phyloP scores from a whole-genome alignment of 2,113 vertebrate species.

The Brachirus orientalis region DNA sequence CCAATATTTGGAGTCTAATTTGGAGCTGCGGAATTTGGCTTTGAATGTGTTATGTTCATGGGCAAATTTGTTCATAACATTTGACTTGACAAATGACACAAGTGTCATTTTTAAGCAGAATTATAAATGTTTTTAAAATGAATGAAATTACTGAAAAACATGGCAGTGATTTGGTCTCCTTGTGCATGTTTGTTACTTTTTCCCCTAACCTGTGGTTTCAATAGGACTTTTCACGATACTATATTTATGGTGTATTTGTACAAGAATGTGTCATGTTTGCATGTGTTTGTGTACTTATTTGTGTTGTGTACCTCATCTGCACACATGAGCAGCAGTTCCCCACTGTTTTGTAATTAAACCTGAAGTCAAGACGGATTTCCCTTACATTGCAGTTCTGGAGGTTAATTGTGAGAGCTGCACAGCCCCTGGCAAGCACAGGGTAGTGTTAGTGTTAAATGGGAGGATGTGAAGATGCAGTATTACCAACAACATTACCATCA shows the following conservation, averaged over 20 bases:
- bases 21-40: slow-evolving; percentile 44
- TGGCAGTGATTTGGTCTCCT: neutral
- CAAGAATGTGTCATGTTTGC: neutral
- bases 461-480: slow-evolving; percentile 53
- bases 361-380: slow-evolving; percentile 64
- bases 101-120: slow-evolving; percentile 12
- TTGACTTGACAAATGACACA: slow-evolving; percentile 33
- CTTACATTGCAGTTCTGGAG: slow-evolving; percentile 72
- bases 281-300: slow-evolving; percentile 9
- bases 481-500: slow-evolving; percentile 56
- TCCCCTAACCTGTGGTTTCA: neutral
- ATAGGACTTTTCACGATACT: neutral
- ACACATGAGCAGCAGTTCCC: slow-evolving; percentile 33
- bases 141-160: slow-evolving; percentile 7
- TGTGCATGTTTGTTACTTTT: neutral
- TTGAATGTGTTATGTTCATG: slow-evolving; percentile 21
- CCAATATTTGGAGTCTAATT: slow-evolving; percentile 58
- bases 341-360: slow-evolving; percentile 74
- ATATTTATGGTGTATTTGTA: neutral
- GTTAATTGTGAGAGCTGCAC: slow-evolving; percentile 68
- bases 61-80: slow-evolving; percentile 37
- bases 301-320: slow-evolving; percentile 16
- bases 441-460: slow-evolving; percentile 54
- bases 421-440: slow-evolving; percentile 59
- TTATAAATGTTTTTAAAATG: neutral